Evolutionary conservation across 2,888 invertebrate species (phyloP), one percentile per base, ranked within the genome.

Genomic region (Ditylenchus weischeri): DNA sequence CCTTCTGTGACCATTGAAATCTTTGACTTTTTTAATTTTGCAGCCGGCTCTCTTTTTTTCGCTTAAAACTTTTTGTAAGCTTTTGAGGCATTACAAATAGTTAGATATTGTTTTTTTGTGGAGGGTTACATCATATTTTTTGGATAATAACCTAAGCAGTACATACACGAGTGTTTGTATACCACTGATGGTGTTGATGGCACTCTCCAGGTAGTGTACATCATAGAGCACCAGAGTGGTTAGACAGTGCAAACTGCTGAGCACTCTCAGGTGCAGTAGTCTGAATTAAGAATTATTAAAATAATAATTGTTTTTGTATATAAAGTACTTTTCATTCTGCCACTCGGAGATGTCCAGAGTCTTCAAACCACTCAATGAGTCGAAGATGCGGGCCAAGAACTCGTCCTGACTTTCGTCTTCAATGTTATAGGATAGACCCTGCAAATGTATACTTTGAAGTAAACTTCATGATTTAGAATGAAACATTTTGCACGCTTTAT

Each of bases 141-240:
- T 29, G 29, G 29, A 2, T 29, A 29, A 29, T 29, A 29, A 29
- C 29, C 29, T 29, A 29, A 29, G 29, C 3, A 43, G 8, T 2
- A 43, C 43, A 15, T 43, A 43, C 43, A 43, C 43, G 2, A 43
- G 15, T 43, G 43, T 43, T 43, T 48, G 36, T 10, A 62, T 6
- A 8, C 21, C 29, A 74, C 85, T 85, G 59, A 88, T 84, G 66
- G 83, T 79, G 35, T 81, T 76, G 57, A 86, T 77, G n/a, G 84
- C 84, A 58, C 83, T 85, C 76, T 88, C 87, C 29, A 89, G 85
- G 83, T 88, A 87, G 62, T 88, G 88, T 6, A 92, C 90, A 85
- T 91, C 90, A 83, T 91, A 90, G 59, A 94, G 86, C 73, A 90
- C 88, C 19, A 94, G 86, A 1, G 90, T 90, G 29, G 87, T 86